These are phyloP conservation scores for Chrysina gloriosa DNA, from an alignment of 2,888 invertebrate genomes.

Conservation along the genomic window DNA sequence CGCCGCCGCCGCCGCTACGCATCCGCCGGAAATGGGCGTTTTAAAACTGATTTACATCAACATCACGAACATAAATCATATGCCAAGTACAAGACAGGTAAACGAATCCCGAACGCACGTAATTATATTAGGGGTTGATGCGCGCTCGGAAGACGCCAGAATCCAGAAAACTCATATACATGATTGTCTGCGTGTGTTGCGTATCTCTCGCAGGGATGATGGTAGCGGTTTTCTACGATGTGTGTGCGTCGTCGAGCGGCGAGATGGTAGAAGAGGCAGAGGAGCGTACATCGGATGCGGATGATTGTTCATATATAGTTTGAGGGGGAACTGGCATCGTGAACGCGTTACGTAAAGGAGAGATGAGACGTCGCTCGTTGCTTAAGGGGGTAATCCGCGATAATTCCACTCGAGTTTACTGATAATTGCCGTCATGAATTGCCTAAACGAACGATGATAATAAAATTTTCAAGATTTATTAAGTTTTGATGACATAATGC, in stretches of 20 bases:
- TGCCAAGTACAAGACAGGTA: conserved; percentile 52
- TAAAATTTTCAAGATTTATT: conserved; percentile 35
- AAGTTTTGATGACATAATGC: background rate
- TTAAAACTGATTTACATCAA: conserved; percentile 51
- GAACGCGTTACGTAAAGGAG: background rate
- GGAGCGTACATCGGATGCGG: conserved; percentile 12
- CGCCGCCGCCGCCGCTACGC: background rate
- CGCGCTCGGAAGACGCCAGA: conserved; percentile 28
- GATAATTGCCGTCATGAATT: conserved; percentile 32
- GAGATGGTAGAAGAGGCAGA: background rate
- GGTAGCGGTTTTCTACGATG: conserved; percentile 11
- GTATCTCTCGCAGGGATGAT: conserved; percentile 12
- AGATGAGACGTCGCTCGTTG: conserved; percentile 31
- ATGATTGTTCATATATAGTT: conserved; percentile 38
- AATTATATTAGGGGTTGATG: conserved; percentile 53
- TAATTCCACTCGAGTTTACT: conserved; percentile 34
- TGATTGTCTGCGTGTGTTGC: conserved; percentile 28
- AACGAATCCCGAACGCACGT: conserved; percentile 52
- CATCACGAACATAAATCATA: conserved; percentile 54
- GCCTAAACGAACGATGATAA: conserved; percentile 23
- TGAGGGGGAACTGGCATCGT: conserved; percentile 14
- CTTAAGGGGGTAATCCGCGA: conserved; percentile 32
- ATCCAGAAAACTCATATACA: conserved; percentile 34
- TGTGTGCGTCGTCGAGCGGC: conserved; percentile 6
- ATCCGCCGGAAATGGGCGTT: conserved; percentile 38